A percentile compares a stretch with the other conserved stretches of the same genome.
phyloP scores from a whole-genome alignment of 2,113 vertebrate genomes.

The Engraulis encrasicolus region DNA sequence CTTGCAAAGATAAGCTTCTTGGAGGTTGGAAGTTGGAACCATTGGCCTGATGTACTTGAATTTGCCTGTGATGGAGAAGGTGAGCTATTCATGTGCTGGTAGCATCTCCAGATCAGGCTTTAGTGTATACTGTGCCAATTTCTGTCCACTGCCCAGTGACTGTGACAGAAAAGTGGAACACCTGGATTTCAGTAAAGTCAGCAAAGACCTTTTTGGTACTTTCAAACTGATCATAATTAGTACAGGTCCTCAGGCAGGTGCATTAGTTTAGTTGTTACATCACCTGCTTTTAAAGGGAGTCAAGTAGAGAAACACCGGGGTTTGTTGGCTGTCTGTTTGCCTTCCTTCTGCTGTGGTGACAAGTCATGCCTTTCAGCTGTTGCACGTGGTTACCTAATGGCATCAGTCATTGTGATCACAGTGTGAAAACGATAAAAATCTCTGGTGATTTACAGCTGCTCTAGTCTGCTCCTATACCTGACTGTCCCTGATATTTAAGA shows the following conservation, averaged over 20 bases:
- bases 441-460: neutral
- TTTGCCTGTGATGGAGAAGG: neutral
- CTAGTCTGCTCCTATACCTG: neutral
- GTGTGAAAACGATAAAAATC: neutral
- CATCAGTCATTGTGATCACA: slow-evolving; percentile 2
- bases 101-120: neutral
- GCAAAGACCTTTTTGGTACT: too few relatives aligned
- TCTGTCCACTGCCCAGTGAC: neutral
- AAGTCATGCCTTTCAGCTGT: neutral
- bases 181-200: too few relatives aligned
- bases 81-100: neutral
- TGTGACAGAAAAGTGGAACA: too few relatives aligned
- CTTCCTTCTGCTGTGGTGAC: neutral
- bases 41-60: neutral
- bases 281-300: too few relatives aligned
- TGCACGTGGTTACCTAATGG: neutral
- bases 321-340: neutral
- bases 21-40: neutral
- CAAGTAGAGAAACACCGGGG: too few relatives aligned
- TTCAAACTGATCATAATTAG: too few relatives aligned
- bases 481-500: slow-evolving; percentile 11
- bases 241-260: too few relatives aligned
- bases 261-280: too few relatives aligned
- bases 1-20: neutral
- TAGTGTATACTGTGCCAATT: neutral